These are phyloP conservation scores for Calcarius lapponicus DNA, from an alignment of 2,797 vertebrate species.

Conservation along the genomic window DNA sequence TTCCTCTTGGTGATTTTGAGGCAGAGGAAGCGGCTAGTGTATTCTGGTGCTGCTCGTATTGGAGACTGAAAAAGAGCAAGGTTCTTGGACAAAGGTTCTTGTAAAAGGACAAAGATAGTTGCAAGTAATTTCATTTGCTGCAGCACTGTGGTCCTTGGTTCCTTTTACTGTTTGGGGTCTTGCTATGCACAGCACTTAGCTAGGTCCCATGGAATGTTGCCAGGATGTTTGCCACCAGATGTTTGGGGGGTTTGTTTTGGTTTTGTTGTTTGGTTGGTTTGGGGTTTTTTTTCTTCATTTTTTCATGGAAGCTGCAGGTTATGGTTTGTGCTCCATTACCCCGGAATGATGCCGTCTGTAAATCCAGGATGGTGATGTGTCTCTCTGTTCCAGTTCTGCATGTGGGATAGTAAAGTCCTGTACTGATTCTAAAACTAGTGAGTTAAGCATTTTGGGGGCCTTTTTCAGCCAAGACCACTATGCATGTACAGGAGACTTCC, in stretches of 20 bases:
- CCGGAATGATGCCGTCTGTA: not conserved
- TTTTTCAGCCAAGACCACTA: not conserved
- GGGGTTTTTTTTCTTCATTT: not conserved
- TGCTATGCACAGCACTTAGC: not conserved
- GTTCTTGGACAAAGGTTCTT: not conserved
- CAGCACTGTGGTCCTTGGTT: not conserved
- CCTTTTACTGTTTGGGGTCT: not conserved
- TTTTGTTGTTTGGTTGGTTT: not conserved
- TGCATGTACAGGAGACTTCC: not conserved
- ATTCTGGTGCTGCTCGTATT: accelerated
- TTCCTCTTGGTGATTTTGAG: not conserved
- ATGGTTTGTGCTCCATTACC: not conserved
- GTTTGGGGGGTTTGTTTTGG: not conserved
- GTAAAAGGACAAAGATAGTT: not conserved
- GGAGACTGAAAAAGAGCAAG: not conserved
- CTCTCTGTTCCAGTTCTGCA: not conserved
- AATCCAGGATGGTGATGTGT: not conserved
- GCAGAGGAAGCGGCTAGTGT: not conserved
- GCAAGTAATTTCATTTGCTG: not conserved
- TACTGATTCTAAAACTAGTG: not conserved
- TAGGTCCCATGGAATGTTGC: not conserved
- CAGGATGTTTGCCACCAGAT: not conserved
- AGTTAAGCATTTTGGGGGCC: not conserved
- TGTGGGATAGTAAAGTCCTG: not conserved
- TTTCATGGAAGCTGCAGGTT: not conserved